Evolutionary conservation across 2,113 vertebrate genomes (phyloP).

Genomic region (Micronisus gabar): DNA sequence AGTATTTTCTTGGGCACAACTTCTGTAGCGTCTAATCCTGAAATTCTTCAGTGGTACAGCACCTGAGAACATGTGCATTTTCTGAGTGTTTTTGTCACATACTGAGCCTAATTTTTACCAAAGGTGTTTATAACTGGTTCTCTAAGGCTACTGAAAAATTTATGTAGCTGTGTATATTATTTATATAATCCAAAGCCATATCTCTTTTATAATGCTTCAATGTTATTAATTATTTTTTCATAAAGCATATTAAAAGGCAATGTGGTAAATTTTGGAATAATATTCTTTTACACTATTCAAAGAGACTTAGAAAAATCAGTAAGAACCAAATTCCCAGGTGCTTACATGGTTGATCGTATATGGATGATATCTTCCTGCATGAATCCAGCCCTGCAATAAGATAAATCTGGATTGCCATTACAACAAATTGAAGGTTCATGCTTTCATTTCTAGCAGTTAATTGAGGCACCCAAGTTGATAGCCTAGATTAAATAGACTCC

Average conservation of each 20-base stretch:
- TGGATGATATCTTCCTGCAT: not conserved
- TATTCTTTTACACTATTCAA: not conserved
- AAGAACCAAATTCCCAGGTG: not conserved
- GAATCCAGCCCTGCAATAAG: not conserved
- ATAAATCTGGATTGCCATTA: conserved; percentile 10
- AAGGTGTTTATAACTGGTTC: not conserved
- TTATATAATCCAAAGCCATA: not conserved
- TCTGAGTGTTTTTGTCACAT: not conserved
- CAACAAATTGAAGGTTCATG: not conserved
- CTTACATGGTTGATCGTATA: not conserved
- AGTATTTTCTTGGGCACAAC: not conserved
- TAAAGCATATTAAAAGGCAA: not conserved
- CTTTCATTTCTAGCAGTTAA: conserved; percentile 44
- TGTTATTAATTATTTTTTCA: not conserved
- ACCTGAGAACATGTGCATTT: not conserved
- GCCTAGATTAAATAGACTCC: conserved; percentile 23
- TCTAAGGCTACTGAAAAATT: not conserved
- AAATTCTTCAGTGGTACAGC: not conserved
- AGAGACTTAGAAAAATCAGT: not conserved
- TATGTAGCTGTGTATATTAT: not conserved
- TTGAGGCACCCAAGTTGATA: conserved; percentile 15
- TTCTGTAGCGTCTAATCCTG: not conserved
- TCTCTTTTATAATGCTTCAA: not conserved
- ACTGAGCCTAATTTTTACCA: not conserved
- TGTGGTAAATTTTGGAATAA: not conserved